Evolutionary conservation across 30 jellyfish, hydroid and myxozoan species (phyloP), one percentile per base, ranked within the genome.

Genomic region (Pelagia noctiluca): DNA sequence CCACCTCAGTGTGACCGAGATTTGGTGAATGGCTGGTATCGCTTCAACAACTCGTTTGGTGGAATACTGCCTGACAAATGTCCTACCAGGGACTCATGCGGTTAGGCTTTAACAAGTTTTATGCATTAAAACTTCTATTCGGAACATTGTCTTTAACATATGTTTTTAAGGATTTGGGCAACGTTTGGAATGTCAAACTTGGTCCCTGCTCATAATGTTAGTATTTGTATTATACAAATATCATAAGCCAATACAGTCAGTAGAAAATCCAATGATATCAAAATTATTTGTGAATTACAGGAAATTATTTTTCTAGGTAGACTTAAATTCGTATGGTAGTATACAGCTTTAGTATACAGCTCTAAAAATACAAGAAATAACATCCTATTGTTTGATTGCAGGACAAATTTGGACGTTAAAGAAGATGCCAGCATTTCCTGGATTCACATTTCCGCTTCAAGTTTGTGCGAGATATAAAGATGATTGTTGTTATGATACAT

Each of bases 381-480:
- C 23, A 50, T 50, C 2, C 23, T 4, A 0, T 50, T 2, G 2
- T 16, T 22, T 29, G 25, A n/a, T 30, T 60, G 16, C 33, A 30
- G 33, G 29, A 30, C 73, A 25, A n/a, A 30, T 60, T 60, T 60
- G 73, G 73, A 34, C 25, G n/a, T 12, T 30, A 24, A 34, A 34
- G 16, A 25, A 60, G 25, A 25, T 60, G 33, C 73, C 73, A 60
- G 25, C 73, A 34, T 11, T 30, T 16, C 18, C 33, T 60, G 73
- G 73, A 16, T 18, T 0, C 2, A 30, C 29, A 8, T 18, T 24
- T 13, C 25, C 73, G 12, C 73, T 60, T 60, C 73, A 60, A 60
- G 73, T 34, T n/a, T 60, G 73, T 25, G 73, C 35, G 25, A 60
- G 73, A 34, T 60, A 16, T 60, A 25, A 30, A n/a, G 73, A 60